Base-by-base conservation (phyloP, 2,888 invertebrate genomes). In the Apocheima hispidaria region DNA sequence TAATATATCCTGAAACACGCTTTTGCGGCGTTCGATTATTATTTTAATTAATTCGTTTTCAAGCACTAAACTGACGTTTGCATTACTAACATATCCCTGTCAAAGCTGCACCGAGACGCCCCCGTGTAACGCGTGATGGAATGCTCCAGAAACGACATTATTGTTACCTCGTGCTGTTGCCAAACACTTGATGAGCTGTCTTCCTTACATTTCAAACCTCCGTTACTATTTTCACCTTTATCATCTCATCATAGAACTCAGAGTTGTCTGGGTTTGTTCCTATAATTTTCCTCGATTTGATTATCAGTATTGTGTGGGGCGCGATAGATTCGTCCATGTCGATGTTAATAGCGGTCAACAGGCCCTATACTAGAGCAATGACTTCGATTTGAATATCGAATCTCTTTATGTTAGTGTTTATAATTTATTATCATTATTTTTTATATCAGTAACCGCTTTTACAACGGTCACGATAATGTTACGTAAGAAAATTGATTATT, bases 301-400 rank as follows among this genome's bases (percentile, higher is more conserved):
- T 84, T 84, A 77, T 72, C 68, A 76, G 73, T 70, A 80, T 84
- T 84, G 83, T 84, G 74, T 74, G 69, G 64, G 66, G 72, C 72
- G 66, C 65, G 46, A 71, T 72, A 71, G 73, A 71, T 77, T 56
- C 66, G 43, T 56, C 41, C 20, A 62, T 48, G 49, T 56, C 36
- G 67, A 69, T 64, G 71, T 68, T 68, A 60, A 65, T 72, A 68
- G 63, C 71, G 63, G 65, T 69, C 63, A 68, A 67, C 60, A 57
- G 70, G 65, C 65, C 67, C 65, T 66, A 59, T 38, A 64, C 51
- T 62, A 54, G 64, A 63, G 56, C 64, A 61, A 70, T 59, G 59
- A 63, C 60, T 68, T 65, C 54, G 53, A 59, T 59, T 65, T 51
- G 40, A 63, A 60, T 62, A 56, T 65, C 49, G 44, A 66, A 65